Conservation (phyloP, 2,888 invertebrate genomes). For the Pycnomerus fuliginosus region DNA sequence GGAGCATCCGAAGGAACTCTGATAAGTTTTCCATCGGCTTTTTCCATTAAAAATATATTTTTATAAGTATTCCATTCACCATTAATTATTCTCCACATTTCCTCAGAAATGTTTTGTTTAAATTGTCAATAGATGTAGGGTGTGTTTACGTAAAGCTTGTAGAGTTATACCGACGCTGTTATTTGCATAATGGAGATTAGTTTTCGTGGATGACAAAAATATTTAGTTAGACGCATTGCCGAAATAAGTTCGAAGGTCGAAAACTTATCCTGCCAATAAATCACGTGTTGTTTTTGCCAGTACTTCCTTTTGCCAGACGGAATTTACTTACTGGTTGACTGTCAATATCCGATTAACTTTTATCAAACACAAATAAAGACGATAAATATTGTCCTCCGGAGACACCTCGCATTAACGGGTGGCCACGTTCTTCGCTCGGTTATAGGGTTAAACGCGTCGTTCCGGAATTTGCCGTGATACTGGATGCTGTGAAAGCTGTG, state of each 20-base stretch:
- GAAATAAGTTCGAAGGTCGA: neutral
- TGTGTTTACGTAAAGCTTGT: too few species aligned
- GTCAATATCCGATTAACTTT: slow-evolving; percentile 17
- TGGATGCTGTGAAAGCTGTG: slow-evolving; percentile 30
- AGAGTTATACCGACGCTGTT: too few species aligned
- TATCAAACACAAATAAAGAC: slow-evolving; percentile 8
- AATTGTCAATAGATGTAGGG: too few species aligned
- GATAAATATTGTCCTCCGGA: slow-evolving; percentile 7
- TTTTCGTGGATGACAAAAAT: too few species aligned
- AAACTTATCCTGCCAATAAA: slow-evolving; percentile 11
- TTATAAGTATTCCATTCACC: too few species aligned
- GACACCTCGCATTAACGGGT: slow-evolving; percentile 14
- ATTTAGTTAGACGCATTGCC: neutral
- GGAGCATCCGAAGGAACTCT: too few species aligned
- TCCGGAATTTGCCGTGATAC: slow-evolving; percentile 33
- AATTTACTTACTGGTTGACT: slow-evolving; percentile 13
- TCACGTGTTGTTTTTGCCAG: slow-evolving; percentile 15
- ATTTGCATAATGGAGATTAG: too few species aligned
- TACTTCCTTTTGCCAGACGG: neutral
- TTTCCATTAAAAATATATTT: too few species aligned
- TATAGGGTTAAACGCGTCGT: slow-evolving; percentile 11
- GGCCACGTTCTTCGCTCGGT: slow-evolving; percentile 3
- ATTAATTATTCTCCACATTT: too few species aligned
- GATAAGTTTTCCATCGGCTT: too few species aligned
- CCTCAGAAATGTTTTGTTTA: too few species aligned